Percentiles rank a stretch among this genome's conserved stretches.
These are phyloP conservation scores for Gymnothorax reevesii DNA, from an alignment of 2,797 vertebrate species.

Conservation along the genomic window DNA sequence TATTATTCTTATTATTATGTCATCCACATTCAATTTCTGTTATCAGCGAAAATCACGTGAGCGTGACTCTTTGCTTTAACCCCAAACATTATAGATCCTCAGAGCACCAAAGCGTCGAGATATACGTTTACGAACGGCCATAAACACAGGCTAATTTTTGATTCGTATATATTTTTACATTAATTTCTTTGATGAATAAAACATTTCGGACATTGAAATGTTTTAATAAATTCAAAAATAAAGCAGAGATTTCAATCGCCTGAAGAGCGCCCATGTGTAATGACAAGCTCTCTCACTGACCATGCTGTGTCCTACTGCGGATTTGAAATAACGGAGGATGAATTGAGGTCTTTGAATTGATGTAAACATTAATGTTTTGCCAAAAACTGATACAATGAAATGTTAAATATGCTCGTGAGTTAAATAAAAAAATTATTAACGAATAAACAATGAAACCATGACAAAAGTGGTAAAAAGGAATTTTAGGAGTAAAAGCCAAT, in stretches of 20 bases:
- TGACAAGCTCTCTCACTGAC: not conserved
- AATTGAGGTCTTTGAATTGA: no score
- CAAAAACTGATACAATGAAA: no score
- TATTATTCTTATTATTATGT: constrained; percentile 21
- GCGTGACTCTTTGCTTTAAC: not conserved
- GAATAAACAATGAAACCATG: no score
- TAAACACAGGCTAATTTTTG: not conserved
- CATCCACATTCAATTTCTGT: not conserved
- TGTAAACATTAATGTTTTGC: no score
- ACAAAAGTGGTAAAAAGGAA: no score
- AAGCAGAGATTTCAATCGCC: not conserved
- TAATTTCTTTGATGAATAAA: no score
- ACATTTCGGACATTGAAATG: not conserved
- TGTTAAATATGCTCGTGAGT: no score
- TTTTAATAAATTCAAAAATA: not conserved
- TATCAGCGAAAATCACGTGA: not conserved
- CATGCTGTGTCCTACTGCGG: not conserved
- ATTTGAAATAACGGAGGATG: no score
- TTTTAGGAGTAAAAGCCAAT: no score
- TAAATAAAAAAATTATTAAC: no score
- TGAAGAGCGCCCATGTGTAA: not conserved
- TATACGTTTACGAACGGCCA: not conserved
- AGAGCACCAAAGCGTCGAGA: not conserved
- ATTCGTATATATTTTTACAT: no score
- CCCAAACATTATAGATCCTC: not conserved